A percentile compares a stretch with the other conserved stretches of the same genome.
Evolutionary conservation across 2,797 vertebrate species (phyloP).

Genomic region (Sphenodon punctatus): DNA sequence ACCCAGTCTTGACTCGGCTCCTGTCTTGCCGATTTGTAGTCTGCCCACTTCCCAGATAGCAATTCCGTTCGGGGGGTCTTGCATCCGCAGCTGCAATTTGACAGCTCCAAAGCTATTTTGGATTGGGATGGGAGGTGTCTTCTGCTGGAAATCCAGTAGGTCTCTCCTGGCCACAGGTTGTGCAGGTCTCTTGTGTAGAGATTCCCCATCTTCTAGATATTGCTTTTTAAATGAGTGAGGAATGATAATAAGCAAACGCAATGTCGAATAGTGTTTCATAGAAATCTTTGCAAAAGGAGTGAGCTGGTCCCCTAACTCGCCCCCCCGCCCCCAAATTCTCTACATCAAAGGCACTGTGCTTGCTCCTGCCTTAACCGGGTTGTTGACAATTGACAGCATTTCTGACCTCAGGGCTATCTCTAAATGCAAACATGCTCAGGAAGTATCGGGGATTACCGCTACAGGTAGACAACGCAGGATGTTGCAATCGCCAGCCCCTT

Average conservation of each 20-base stretch:
- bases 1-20: too few relatives aligned
- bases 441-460: not conserved
- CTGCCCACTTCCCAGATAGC: too few relatives aligned
- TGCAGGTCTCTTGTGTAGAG: too few relatives aligned
- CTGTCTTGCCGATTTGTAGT: too few relatives aligned
- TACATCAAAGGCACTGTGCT: too few relatives aligned
- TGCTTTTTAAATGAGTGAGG: not conserved
- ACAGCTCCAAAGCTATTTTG: not conserved
- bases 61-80: too few relatives aligned
- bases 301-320: not conserved
- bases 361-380: too few relatives aligned
- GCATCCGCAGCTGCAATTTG: too few relatives aligned
- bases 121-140: not conserved
- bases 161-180: not conserved
- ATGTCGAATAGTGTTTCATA: too few relatives aligned
- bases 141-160: not conserved
- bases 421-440: rapidly evolving
- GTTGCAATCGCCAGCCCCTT: not conserved
- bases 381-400: not conserved
- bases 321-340: too few relatives aligned
- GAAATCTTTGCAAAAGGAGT: not conserved
- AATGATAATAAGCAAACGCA: too few relatives aligned
- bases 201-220: not conserved
- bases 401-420: not conserved
- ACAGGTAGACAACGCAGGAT: not conserved